Evolutionary conservation across 2,797 vertebrate species (phyloP), one percentile per base, ranked within the genome.

Genomic region (Florisuga fusca): DNA sequence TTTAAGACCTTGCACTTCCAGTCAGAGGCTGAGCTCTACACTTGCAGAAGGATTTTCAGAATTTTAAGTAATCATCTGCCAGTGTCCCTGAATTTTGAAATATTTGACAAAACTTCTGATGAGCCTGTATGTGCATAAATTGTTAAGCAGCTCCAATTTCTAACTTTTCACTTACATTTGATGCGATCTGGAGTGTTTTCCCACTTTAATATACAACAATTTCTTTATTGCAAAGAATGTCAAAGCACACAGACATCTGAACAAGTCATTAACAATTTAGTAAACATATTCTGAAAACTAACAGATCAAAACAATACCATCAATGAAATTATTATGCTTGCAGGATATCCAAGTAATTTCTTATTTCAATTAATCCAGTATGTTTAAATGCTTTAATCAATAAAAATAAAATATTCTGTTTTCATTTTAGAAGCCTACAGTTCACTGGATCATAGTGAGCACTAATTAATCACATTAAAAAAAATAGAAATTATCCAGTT

Each of bases 371-470:
- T 85, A 89, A 94, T 46, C 6, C 20, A 80, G 73, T 59, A 72
- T 26, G 45, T 90, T 88, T 75, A 86, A 94, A 94, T 66, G 36
- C 46, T 85, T 87, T 87, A 69, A 94, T 77, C 50, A 82, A 87
- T 61, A 83, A 43, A 77, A 18, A 76, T 41, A 68, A 77, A 87
- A 46, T 79, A 79, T 59, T 74, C 89, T 78, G 67, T 46, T 41
- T 89, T 58, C 26, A 54, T 88, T 91, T 88, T 78, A 94, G 46
- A 15, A 85, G 57, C 17, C 34, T 77, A 29, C 59, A 87, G 38
- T 76, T 73, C 75, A 78, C n/a, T 79, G 46, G 15, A 87, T 59
- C 22, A 57, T 27, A 92, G 67, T 2, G 2, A 90, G 50, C 15
- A 48, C 25, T 91, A 77, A 93, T 85, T 58, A 92, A 72, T 86